Percentiles rank a stretch among this genome's conserved stretches.
Evolutionary conservation across 2,888 invertebrate species (phyloP).

Genomic region (Dicycla oo): DNA sequence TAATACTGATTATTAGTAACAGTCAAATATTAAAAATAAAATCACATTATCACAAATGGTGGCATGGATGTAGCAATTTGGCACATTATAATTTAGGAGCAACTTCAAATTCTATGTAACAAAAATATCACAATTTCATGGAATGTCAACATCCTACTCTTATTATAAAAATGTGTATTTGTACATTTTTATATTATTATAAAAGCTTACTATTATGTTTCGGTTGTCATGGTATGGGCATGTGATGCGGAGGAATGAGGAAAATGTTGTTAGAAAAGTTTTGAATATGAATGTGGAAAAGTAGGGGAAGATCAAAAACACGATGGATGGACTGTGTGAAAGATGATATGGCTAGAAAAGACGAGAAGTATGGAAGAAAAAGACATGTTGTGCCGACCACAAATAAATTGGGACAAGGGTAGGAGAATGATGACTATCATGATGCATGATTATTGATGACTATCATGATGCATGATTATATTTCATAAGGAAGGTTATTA

Average conservation of each 20-base stretch:
- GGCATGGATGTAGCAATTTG: conserved; percentile 62
- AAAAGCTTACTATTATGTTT: conserved; percentile 35
- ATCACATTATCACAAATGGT: conserved; percentile 58
- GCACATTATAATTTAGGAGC: conserved; percentile 66
- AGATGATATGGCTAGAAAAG: too few species aligned
- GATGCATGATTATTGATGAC: too few species aligned
- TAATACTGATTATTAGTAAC: conserved; percentile 70
- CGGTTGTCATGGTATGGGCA: too few species aligned
- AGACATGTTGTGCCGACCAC: too few species aligned
- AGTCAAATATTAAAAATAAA: conserved; percentile 61
- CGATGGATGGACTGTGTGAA: too few species aligned
- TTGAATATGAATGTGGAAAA: too few species aligned
- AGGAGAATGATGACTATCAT: too few species aligned
- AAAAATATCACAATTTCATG: conserved; percentile 64
- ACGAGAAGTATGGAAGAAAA: too few species aligned
- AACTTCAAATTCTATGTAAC: conserved; percentile 33
- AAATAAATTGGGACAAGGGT: too few species aligned
- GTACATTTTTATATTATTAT: neutral
- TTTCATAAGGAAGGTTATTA: neutral
- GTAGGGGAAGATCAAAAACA: too few species aligned
- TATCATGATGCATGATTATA: conserved; percentile 1
- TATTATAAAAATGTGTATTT: neutral
- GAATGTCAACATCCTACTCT: conserved; percentile 48
- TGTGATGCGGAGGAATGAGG: too few species aligned
- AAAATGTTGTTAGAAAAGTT: too few species aligned